phyloP scores from a whole-genome alignment of 2,113 vertebrate species.

The Meriones unguiculatus region DNA sequence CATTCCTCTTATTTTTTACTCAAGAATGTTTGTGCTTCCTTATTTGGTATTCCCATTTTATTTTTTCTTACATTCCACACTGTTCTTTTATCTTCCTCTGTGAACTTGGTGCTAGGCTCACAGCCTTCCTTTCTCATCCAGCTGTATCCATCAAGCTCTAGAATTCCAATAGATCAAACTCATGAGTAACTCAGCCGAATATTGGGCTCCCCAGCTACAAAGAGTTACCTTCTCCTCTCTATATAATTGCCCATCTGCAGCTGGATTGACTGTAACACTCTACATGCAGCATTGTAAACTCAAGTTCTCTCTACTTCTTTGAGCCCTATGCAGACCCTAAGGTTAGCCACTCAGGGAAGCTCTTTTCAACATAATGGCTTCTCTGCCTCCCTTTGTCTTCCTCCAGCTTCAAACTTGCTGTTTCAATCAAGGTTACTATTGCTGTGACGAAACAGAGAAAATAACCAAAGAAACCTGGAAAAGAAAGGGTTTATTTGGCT shows the following conservation, averaged over 20 bases:
- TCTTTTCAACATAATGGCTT: background rate
- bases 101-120: background rate
- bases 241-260: background rate
- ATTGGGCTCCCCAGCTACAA: background rate
- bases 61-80: constrained; percentile 9
- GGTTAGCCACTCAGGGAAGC: background rate
- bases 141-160: background rate
- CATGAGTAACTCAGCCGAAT: background rate
- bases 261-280: background rate
- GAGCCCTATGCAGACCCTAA: background rate
- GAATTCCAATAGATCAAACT: background rate
- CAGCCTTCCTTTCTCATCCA: background rate
- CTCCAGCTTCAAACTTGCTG: background rate
- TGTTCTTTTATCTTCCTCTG: background rate
- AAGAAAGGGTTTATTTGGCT: background rate
- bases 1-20: background rate
- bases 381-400: background rate
- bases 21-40: constrained; percentile 28
- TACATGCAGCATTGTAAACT: background rate
- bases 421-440: background rate
- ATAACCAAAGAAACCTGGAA: background rate
- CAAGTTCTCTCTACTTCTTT: background rate
- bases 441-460: background rate
- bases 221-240: background rate
- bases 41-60: background rate